Evolutionary conservation across 1,140 invertebrate genomes (phyloP).

Genomic region (Melipona quadrifasciata): DNA sequence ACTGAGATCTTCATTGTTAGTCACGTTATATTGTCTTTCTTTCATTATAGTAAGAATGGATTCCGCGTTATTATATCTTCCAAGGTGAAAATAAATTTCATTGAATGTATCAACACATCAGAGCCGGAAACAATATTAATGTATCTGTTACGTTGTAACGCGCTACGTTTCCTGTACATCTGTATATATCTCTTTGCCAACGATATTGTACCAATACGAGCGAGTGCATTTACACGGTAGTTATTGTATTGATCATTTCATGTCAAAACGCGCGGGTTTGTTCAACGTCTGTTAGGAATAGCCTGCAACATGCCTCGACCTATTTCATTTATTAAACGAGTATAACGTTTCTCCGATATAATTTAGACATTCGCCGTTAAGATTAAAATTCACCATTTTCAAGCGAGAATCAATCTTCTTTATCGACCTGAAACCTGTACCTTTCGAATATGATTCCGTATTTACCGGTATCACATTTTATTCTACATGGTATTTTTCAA

Average conservation of each 20-base stretch:
- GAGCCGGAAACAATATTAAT: neutral
- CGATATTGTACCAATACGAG: constrained; percentile 1
- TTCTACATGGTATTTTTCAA: neutral
- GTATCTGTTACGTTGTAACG: neutral
- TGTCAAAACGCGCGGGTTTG: constrained; percentile 4
- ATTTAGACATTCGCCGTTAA: neutral
- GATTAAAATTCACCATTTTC: no score
- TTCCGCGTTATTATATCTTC: no score
- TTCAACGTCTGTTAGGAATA: neutral
- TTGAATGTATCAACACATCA: neutral
- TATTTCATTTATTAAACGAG: neutral
- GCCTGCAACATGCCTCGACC: neutral
- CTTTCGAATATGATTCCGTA: no score
- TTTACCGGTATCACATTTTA: neutral
- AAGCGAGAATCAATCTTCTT: no score
- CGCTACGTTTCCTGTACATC: neutral
- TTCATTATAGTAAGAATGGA: neutral
- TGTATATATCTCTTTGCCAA: neutral
- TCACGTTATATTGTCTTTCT: neutral
- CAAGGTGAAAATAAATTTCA: neutral
- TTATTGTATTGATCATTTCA: constrained; percentile 15
- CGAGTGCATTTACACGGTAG: neutral
- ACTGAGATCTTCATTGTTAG: neutral
- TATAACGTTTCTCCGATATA: no score
- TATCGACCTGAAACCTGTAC: no score